These are phyloP conservation scores for Paralinhomoeus sp. DNA, from an alignment of 2,888 invertebrate species.

Conservation along the genomic window DNA sequence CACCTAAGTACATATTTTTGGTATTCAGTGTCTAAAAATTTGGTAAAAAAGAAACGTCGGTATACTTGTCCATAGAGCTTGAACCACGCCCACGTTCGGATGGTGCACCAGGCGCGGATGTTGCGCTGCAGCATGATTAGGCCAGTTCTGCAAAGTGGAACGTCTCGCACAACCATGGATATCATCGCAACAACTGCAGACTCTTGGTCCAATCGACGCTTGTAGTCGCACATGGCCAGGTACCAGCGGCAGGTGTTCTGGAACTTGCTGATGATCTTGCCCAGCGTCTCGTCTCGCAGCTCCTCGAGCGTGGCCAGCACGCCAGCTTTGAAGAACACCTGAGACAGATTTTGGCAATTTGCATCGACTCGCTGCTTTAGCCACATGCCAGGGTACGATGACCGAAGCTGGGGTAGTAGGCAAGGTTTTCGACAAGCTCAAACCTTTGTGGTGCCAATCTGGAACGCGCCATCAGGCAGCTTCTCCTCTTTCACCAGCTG, in stretches of 20 bases:
- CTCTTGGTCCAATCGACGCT: constrained; percentile 31
- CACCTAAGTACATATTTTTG: constrained; percentile 32
- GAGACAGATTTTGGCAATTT: constrained; percentile 1
- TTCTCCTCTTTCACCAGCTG: constrained; percentile 30
- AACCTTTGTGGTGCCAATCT: background rate
- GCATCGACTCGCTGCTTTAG: no score
- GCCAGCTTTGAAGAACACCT: constrained; percentile 99
- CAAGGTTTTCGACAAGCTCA: background rate
- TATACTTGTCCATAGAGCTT: constrained; percentile 74
- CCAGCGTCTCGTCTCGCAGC: constrained; percentile 90
- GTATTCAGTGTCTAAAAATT: background rate
- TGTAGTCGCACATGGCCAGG: constrained; percentile 45
- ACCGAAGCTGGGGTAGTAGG: no score
- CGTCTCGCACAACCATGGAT: no score
- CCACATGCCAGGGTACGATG: no score
- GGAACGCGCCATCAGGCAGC: background rate
- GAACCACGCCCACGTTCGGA: constrained; percentile 99
- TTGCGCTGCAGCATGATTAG: constrained; percentile 85
- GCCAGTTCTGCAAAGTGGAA: background rate
- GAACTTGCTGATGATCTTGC: constrained; percentile 70
- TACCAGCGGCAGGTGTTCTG: constrained; percentile 23
- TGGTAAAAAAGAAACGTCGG: background rate
- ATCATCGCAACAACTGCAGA: background rate
- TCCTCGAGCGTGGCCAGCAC: constrained; percentile 99
- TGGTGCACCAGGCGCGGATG: constrained; percentile 92